Percentiles rank a stretch among this genome's conserved stretches.
Conservation (phyloP, 2,113 vertebrate species). For the Galeopterus variegatus region DNA sequence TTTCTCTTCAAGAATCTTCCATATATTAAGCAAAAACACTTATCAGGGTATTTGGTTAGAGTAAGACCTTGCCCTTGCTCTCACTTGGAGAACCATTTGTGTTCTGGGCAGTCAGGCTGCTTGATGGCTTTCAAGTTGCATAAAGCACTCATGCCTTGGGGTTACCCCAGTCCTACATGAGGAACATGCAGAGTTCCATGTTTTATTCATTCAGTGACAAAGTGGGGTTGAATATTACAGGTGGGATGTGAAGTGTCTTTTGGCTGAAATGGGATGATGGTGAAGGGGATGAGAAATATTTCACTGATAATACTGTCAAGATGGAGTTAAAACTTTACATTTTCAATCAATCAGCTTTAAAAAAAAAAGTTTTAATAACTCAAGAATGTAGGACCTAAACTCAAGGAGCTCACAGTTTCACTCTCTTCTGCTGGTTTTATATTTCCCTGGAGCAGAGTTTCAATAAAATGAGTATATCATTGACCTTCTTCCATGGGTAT, state of each 20-base stretch:
- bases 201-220: conserved; percentile 3
- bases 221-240: too few relatives aligned
- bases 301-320: conserved; percentile 1
- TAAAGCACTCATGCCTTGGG: background rate
- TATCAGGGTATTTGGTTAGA: background rate
- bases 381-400: conserved; percentile 17
- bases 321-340: conserved; percentile 17
- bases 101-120: background rate
- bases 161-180: background rate
- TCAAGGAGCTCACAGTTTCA: background rate
- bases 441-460: conserved; percentile 51
- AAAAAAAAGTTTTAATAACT: background rate
- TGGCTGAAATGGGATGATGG: background rate
- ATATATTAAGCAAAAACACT: background rate
- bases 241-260: background rate
- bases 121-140: background rate
- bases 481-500: conserved; percentile 32
- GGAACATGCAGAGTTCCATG: background rate
- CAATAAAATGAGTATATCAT: conserved; percentile 41
- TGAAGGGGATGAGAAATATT: background rate
- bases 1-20: background rate
- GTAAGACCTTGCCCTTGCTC: background rate
- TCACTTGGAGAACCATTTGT: background rate
- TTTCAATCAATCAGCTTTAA: background rate
- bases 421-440: conserved; percentile 40